phyloP scores from a whole-genome alignment of 2,113 vertebrate genomes.

The Pygoscelis antarcticus region DNA sequence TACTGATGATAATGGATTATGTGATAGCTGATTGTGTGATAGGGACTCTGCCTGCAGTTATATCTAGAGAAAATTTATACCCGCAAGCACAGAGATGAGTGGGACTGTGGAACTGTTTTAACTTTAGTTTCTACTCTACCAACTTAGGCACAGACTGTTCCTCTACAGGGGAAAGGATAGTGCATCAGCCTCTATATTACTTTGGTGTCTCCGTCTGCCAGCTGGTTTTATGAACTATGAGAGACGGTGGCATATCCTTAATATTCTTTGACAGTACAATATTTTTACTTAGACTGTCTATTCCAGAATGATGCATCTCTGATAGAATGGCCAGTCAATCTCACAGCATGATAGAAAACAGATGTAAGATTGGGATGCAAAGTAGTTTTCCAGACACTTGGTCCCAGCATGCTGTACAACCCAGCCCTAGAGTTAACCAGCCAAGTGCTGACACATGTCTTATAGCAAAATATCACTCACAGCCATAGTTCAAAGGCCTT shows the following conservation, averaged over 20 bases:
- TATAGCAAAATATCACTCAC: slow-evolving; percentile 84
- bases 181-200: slow-evolving; percentile 3
- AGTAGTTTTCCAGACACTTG: slow-evolving; percentile 83
- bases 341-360: slow-evolving; percentile 79
- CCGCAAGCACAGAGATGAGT: not conserved
- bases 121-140: not conserved
- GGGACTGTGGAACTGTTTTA: not conserved
- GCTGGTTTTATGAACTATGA: slow-evolving; percentile 48
- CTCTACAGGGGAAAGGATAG: slow-evolving; percentile 21
- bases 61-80: not conserved
- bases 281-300: slow-evolving; percentile 66
- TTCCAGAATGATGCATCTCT: slow-evolving; percentile 68
- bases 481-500: slow-evolving; percentile 85
- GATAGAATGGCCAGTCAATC: slow-evolving; percentile 78
- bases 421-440: slow-evolving; percentile 77
- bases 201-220: slow-evolving; percentile 54
- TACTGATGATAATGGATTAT: not conserved
- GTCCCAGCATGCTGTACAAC: slow-evolving; percentile 78
- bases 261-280: slow-evolving; percentile 74
- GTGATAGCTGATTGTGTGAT: not conserved
- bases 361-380: slow-evolving; percentile 83
- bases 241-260: slow-evolving; percentile 66
- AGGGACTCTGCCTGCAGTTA: not conserved
- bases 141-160: not conserved
- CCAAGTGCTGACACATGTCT: slow-evolving; percentile 85